These are phyloP conservation scores for Macrophya annulata DNA, from an alignment of 2,888 invertebrate genomes.

Conservation along the genomic window DNA sequence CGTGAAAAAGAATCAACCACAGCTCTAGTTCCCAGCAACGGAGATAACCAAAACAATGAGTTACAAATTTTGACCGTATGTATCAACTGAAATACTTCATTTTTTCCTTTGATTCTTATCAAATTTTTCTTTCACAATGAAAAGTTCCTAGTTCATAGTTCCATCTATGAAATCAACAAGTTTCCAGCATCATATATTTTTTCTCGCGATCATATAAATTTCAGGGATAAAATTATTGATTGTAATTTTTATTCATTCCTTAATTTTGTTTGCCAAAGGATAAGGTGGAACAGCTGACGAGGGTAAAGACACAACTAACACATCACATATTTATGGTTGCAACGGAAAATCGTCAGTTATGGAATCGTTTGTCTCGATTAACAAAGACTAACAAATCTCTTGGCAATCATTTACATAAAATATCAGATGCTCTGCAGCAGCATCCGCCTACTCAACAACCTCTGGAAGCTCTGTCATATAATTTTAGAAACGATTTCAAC, in stretches of 20 bases:
- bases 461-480: conserved; percentile 69
- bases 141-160: neutral
- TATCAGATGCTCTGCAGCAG: conserved; percentile 81
- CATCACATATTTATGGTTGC: conserved; percentile 92
- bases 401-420: conserved; percentile 81
- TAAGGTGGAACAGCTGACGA: conserved; percentile 86
- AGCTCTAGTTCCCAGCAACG: conserved; percentile 59
- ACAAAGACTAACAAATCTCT: conserved; percentile 83
- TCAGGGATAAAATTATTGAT: conserved; percentile 14
- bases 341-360: conserved; percentile 90
- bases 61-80: conserved; percentile 67
- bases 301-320: conserved; percentile 89
- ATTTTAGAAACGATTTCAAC: conserved; percentile 66
- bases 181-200: conserved; percentile 41
- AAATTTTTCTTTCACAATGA: too few relatives aligned
- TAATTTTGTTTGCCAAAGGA: conserved; percentile 79
- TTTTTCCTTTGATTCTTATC: neutral
- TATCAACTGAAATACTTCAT: neutral
- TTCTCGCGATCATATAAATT: neutral
- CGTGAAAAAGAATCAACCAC: conserved; percentile 68
- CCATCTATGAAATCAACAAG: conserved; percentile 41
- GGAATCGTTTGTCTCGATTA: conserved; percentile 87
- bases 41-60: conserved; percentile 62
- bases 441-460: conserved; percentile 73
- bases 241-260: conserved; percentile 10